phyloP scores from a whole-genome alignment of 2,888 invertebrate genomes.

The Lochmaea capreae region DNA sequence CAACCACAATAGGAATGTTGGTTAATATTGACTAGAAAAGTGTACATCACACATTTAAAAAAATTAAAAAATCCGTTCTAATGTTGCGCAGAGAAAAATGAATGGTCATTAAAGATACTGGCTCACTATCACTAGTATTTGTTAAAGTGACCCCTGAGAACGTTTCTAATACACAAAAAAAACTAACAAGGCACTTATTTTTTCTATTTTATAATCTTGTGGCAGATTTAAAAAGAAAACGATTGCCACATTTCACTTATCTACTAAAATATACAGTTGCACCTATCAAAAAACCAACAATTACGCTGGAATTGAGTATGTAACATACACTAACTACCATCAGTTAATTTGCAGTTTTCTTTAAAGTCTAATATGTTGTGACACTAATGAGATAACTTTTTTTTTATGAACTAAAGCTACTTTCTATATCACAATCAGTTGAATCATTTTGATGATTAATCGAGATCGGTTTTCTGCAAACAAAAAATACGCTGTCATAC shows the following conservation, averaged over 20 bases:
- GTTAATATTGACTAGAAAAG: no score
- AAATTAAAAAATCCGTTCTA: no score
- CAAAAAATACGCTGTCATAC: slow-evolving; percentile 93
- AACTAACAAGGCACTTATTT: neutral
- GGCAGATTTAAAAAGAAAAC: neutral
- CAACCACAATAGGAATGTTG: no score
- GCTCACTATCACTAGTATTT: no score
- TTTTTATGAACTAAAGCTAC: slow-evolving; percentile 21
- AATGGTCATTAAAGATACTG: no score
- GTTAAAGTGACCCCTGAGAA: no score
- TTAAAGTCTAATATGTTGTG: neutral
- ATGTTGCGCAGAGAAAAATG: no score
- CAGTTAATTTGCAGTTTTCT: neutral
- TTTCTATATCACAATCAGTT: slow-evolving; percentile 23
- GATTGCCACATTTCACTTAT: slow-evolving; percentile 4
- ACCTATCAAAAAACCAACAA: no score
- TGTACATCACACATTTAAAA: no score
- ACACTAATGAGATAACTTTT: slow-evolving; percentile 16
- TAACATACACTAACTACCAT: neutral
- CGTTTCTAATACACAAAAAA: neutral
- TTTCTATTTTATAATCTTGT: neutral
- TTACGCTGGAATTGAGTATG: no score
- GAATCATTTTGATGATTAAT: slow-evolving; percentile 10
- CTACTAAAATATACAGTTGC: neutral
- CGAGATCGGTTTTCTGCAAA: slow-evolving; percentile 78